Base-by-base conservation (phyloP, 2,113 vertebrate species). In the Hydrolagus affinis region DNA sequence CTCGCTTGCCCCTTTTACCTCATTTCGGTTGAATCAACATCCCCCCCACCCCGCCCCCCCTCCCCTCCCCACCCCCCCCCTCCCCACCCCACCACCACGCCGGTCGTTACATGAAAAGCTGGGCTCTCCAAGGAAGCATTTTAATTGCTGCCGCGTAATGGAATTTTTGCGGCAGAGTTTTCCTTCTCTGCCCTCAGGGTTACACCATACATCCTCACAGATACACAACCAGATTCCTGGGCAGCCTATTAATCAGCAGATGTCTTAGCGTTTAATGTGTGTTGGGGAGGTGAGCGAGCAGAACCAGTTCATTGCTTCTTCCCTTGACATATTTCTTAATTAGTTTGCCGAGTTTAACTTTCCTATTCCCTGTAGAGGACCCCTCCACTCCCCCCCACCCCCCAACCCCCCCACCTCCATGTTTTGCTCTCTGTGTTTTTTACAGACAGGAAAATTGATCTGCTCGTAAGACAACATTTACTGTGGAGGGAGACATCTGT, bases 271-370 rank as follows among this genome's bases (percentile, higher is more conserved):
- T 83, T 25, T 19, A 21, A 83, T 19, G 77, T 15, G 62, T 8
- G 66, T 83, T 64, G 17, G n/a, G n/a, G 10, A 30, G 25, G 28
- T 19, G 15, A 10, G 62, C 15, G 64, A 19, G 66, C n/a, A 80
- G 3, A 25, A 21, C 23, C 15, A 17, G 28, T 17, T 80, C 15
- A 80, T 66, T 0, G 59, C 25, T 66, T 30, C 25, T 66, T 30
- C 77, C 64, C 60, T 64, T 80, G 15, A 66, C 30, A 28, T 83
- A 83, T 83, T 17, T 83, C 62, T 83, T 83, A 83, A 83, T 83
- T 83, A 83, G 78, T 66, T 14, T 66, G 28, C 19, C 78, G 62
- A 78, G 4, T n/a, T 62, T 23, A 78, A 28, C 4, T 76, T 59
- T n/a, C 21, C 44, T 56, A 76, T 59, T 75, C 73, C 66, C 32